Percentiles rank a stretch among this genome's conserved stretches.
Evolutionary conservation across 2,797 vertebrate species (phyloP).

Genomic region (Spea hammondii): DNA sequence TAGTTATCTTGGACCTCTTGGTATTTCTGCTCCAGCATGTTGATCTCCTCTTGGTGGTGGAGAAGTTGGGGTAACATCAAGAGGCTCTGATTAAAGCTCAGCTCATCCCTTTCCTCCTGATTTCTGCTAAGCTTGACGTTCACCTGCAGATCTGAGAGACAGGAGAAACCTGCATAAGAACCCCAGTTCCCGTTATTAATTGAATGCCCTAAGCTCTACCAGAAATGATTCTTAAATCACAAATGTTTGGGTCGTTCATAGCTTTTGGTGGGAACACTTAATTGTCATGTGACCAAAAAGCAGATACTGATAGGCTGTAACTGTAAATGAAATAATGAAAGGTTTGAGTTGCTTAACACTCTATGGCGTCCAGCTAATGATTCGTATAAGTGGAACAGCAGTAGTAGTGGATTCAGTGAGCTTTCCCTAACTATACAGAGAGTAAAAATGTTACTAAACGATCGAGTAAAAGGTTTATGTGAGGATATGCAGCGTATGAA

Average conservation of each 20-base stretch:
- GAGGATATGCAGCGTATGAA: background rate
- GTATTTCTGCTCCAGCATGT: background rate
- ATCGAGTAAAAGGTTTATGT: background rate
- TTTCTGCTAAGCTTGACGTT: background rate
- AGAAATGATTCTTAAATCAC: background rate
- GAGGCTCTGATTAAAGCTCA: slow-evolving; percentile 11
- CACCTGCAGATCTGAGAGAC: background rate
- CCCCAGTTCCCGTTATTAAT: background rate
- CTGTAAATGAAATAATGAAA: background rate
- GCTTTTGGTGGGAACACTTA: no score
- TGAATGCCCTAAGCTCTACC: background rate
- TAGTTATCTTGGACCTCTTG: slow-evolving; percentile 1
- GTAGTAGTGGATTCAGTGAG: background rate
- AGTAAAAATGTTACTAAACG: background rate
- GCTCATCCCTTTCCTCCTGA: background rate
- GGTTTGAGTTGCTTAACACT: background rate
- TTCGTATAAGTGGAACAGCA: background rate
- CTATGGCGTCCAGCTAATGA: background rate
- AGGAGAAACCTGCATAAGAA: background rate
- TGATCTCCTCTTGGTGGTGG: background rate
- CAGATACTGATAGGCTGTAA: background rate
- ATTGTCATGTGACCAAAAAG: no score
- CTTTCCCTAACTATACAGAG: background rate
- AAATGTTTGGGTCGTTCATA: background rate
- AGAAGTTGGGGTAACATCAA: background rate